These are phyloP conservation scores for Galerucella pusilla DNA, from an alignment of 2,888 invertebrate species.

Conservation along the genomic window DNA sequence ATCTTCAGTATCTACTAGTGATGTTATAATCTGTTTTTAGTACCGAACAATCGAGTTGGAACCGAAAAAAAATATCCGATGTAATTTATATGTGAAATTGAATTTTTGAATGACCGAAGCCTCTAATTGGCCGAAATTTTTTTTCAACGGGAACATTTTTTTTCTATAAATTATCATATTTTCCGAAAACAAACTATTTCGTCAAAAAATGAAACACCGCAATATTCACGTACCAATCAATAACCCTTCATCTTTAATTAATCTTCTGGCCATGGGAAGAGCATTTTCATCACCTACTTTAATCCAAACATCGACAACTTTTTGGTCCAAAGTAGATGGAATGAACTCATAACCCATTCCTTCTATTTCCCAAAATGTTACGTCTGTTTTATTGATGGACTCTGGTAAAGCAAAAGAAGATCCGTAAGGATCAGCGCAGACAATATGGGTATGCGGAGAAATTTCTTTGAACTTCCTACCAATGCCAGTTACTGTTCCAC, in stretches of 20 bases:
- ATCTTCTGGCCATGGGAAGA: constrained; percentile 83
- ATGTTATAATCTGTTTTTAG: too few relatives aligned
- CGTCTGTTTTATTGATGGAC: constrained; percentile 77
- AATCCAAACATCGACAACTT: constrained; percentile 87
- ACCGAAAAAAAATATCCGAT: too few relatives aligned
- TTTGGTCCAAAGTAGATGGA: constrained; percentile 86
- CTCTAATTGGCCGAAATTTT: too few relatives aligned
- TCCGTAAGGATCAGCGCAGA: constrained; percentile 93
- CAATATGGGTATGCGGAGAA: constrained; percentile 80
- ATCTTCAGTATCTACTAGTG: too few relatives aligned
- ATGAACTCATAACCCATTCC: constrained; percentile 98
- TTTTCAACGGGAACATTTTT: too few relatives aligned
- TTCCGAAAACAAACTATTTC: too few relatives aligned
- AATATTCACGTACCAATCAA: constrained; percentile 77
- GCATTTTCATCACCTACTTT: constrained; percentile 87
- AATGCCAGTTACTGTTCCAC: constrained; percentile 95
- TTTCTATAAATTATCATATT: too few relatives aligned
- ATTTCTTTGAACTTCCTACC: constrained; percentile 91
- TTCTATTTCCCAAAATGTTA: constrained; percentile 84
- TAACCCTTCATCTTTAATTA: constrained; percentile 93
- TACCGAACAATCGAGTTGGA: too few relatives aligned
- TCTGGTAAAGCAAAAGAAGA: constrained; percentile 89
- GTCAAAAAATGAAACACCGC: too few relatives aligned
- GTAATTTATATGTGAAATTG: too few relatives aligned
- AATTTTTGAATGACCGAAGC: too few relatives aligned